phyloP scores from a whole-genome alignment of 2,888 invertebrate species.

The Limnephilus lunatus region DNA sequence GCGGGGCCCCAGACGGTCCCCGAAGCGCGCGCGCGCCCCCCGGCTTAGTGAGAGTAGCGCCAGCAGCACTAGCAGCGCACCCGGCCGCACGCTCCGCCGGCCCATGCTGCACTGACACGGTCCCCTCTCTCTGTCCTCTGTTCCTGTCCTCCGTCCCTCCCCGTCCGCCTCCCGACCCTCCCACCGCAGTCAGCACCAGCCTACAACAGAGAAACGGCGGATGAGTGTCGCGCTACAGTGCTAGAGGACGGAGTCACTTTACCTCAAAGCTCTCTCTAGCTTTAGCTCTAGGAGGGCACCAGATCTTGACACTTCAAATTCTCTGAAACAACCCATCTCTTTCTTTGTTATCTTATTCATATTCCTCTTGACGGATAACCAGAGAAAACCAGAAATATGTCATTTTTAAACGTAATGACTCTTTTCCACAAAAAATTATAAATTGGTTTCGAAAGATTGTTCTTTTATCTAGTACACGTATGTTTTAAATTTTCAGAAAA shows the following conservation, averaged over 20 bases:
- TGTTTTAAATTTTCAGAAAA: too few species aligned
- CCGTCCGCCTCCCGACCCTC: background rate
- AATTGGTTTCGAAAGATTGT: too few species aligned
- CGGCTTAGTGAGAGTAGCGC: conserved; percentile 69
- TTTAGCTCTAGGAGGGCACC: background rate
- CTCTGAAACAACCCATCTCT: background rate
- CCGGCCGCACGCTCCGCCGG: conserved; percentile 73
- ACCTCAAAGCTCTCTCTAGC: background rate
- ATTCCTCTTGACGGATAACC: background rate
- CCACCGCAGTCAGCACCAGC: background rate
- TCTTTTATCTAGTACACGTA: too few species aligned
- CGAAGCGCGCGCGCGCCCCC: conserved; percentile 70
- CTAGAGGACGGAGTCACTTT: background rate
- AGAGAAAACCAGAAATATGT: too few species aligned
- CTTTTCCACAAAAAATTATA: too few species aligned
- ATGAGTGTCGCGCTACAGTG: background rate
- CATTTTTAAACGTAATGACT: too few species aligned
- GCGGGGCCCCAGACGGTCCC: conserved; percentile 71
- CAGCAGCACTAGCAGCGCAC: conserved; percentile 72
- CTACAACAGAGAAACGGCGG: background rate
- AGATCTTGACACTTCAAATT: background rate
- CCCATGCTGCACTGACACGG: conserved; percentile 66
- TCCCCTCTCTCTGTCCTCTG: conserved; percentile 68
- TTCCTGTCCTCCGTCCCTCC: background rate
- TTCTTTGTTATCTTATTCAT: background rate